A percentile compares a stretch with the other conserved stretches of the same genome.
Evolutionary conservation across 2,888 invertebrate species (phyloP).

Genomic region (Drosophila suboccidentalis): DNA sequence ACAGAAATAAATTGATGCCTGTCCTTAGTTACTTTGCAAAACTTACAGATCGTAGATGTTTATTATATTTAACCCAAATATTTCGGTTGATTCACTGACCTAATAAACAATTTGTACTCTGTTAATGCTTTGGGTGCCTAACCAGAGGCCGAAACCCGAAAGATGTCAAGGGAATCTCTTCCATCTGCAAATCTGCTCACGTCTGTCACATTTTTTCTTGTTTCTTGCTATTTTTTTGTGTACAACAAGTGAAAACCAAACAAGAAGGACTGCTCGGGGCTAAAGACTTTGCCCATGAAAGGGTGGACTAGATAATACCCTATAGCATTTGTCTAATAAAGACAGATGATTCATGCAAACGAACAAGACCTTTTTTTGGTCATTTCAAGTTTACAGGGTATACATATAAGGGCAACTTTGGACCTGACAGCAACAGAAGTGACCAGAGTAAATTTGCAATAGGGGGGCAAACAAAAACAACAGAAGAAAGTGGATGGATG

Average conservation of each 20-base stretch:
- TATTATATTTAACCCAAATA: no score
- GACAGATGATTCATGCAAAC: no score
- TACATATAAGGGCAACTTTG: slow-evolving; percentile 59
- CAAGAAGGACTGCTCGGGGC: slow-evolving; percentile 7
- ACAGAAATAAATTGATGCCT: neutral
- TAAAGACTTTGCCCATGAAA: slow-evolving; percentile 2
- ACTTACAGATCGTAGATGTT: neutral
- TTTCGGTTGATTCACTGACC: neutral
- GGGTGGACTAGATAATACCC: neutral
- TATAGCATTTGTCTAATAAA: neutral
- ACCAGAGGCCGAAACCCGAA: neutral
- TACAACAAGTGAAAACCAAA: slow-evolving; percentile 34
- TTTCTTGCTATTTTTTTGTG: neutral
- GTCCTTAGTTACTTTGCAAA: neutral
- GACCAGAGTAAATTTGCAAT: slow-evolving; percentile 27
- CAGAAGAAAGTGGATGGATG: slow-evolving; percentile 13
- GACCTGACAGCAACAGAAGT: slow-evolving; percentile 60
- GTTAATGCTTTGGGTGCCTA: neutral
- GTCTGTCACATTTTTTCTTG: slow-evolving; percentile 17
- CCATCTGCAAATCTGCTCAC: slow-evolving; percentile 30
- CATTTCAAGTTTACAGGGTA: slow-evolving; percentile 3
- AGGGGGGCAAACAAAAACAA: slow-evolving; percentile 2
- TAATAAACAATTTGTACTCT: slow-evolving; percentile 3
- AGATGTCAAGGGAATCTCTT: slow-evolving; percentile 6
- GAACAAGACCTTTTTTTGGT: neutral